phyloP scores from a whole-genome alignment of 1,140 invertebrate genomes.

The Neotoxoptera formosana region DNA sequence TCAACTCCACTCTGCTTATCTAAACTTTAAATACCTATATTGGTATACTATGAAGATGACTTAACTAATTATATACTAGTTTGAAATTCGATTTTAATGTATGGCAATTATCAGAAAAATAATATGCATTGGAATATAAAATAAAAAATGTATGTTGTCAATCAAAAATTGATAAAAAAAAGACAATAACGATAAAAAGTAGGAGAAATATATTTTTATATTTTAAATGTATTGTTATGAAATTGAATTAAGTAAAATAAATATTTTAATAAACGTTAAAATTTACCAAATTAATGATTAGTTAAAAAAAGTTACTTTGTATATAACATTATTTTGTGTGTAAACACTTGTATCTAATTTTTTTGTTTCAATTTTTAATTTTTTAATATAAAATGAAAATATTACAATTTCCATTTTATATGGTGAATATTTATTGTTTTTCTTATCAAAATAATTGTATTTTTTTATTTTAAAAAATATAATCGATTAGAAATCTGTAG shows the following conservation, averaged over 20 bases:
- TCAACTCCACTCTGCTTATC: background rate
- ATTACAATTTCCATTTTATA: no score
- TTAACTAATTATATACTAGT: background rate
- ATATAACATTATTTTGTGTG: no score
- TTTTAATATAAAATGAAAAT: no score
- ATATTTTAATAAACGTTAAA: background rate
- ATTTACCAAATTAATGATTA: background rate
- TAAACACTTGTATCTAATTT: no score
- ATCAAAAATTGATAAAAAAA: background rate
- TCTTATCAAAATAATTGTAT: no score
- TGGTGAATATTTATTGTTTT: no score
- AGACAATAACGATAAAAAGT: background rate
- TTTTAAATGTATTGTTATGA: no score
- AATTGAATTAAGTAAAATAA: background rate
- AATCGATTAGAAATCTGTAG: no score
- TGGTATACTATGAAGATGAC: background rate
- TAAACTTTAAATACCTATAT: background rate
- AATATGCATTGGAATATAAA: background rate
- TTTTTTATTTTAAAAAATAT: no score
- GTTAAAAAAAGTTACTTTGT: no score
- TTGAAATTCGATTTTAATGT: background rate
- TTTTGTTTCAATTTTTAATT: no score
- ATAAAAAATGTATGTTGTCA: background rate
- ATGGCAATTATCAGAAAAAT: background rate
- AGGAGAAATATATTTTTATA: background rate